phyloP scores from a whole-genome alignment of 2,888 invertebrate genomes.

The Drosophila putrida region DNA sequence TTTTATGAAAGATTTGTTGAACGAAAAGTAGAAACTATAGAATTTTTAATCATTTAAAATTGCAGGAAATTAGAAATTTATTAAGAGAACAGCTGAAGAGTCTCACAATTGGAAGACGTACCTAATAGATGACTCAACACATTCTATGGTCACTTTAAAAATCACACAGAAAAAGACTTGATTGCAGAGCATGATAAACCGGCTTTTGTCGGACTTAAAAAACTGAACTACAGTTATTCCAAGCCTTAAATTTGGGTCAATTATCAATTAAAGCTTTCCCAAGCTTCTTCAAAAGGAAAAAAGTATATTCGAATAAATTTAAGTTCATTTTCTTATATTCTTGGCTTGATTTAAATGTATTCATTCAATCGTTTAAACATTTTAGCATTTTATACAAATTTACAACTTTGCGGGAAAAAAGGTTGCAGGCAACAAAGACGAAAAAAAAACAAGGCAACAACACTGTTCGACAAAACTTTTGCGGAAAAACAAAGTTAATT shows the following conservation, averaged over 20 bases:
- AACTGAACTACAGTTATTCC: conserved; percentile 26
- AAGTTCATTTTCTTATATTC: conserved; percentile 5
- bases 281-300: conserved; percentile 15
- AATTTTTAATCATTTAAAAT: neutral
- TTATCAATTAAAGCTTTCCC: conserved; percentile 41
- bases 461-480: conserved; percentile 26
- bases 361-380: conserved; percentile 32
- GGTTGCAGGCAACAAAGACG: conserved; percentile 8
- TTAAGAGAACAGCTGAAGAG: neutral
- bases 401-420: conserved; percentile 29
- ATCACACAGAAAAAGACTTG: conserved; percentile 1
- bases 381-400: conserved; percentile 20
- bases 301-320: conserved; percentile 20
- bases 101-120: conserved; percentile 1
- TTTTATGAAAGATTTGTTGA: neutral
- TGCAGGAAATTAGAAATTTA: conserved; percentile 3
- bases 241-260: conserved; percentile 32
- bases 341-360: conserved; percentile 49
- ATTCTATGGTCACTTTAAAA: conserved; percentile 23
- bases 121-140: conserved; percentile 39
- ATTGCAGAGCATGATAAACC: conserved; percentile 30
- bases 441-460: conserved; percentile 20
- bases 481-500: conserved; percentile 68
- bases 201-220: conserved; percentile 26
- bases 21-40: neutral